phyloP scores from a whole-genome alignment of 2,888 invertebrate genomes.

The Cantharis flavilabris region DNA sequence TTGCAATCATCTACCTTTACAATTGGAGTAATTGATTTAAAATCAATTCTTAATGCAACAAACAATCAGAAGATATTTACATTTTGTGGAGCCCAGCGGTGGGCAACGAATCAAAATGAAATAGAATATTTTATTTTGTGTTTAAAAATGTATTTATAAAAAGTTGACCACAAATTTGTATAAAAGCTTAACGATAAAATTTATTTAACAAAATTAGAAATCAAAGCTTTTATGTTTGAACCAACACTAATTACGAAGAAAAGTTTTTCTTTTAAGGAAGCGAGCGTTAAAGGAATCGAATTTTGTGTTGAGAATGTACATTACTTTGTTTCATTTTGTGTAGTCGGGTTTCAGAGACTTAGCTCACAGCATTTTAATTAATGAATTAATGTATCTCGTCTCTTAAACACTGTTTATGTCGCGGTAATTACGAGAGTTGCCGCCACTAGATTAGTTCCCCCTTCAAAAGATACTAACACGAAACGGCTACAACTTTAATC shows the following conservation, averaged over 20 bases:
- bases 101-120: not conserved
- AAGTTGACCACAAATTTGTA: not conserved
- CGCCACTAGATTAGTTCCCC: constrained; percentile 42
- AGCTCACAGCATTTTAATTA: constrained; percentile 56
- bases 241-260: not conserved
- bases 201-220: constrained; percentile 9
- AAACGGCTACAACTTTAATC: constrained; percentile 47
- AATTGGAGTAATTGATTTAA: too few relatives aligned
- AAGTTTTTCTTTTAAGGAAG: constrained; percentile 4
- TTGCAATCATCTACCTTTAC: too few relatives aligned
- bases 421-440: constrained; percentile 57
- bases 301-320: constrained; percentile 33
- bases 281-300: constrained; percentile 21
- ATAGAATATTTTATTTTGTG: not conserved
- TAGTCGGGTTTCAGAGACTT: constrained; percentile 46
- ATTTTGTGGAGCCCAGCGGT: too few relatives aligned
- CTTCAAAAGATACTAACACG: constrained; percentile 26
- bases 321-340: constrained; percentile 42
- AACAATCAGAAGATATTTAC: too few relatives aligned
- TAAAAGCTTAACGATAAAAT: not conserved
- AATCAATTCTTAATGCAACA: too few relatives aligned
- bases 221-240: constrained; percentile 2
- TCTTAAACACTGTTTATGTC: constrained; percentile 59
- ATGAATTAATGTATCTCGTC: constrained; percentile 58
- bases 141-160: not conserved